A percentile compares a stretch with the other conserved stretches of the same genome.
Conservation (phyloP, 2,888 invertebrate genomes). For the Cistogaster globosa region DNA sequence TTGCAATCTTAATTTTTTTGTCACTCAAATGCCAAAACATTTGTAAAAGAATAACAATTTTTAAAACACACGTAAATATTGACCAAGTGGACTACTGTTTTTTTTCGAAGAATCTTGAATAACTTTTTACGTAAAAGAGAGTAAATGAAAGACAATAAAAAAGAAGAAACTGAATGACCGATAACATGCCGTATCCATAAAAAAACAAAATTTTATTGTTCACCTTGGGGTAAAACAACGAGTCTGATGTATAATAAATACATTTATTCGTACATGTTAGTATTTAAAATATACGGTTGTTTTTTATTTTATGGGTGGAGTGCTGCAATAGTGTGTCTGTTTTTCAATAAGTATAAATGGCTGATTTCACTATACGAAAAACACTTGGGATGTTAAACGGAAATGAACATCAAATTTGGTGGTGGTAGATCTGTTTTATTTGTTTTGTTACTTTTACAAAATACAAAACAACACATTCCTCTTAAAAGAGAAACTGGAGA, state of each 20-base stretch:
- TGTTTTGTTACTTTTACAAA: conserved; percentile 51
- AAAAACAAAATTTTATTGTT: conserved; percentile 12
- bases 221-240: too few relatives aligned
- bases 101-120: not conserved
- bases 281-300: too few relatives aligned
- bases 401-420: conserved; percentile 7
- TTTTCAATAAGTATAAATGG: not conserved
- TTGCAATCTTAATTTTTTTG: not conserved
- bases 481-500: conserved; percentile 79
- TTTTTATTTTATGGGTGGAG: not conserved
- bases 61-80: conserved; percentile 18
- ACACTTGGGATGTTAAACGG: conserved; percentile 2
- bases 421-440: conserved; percentile 32
- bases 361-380: not conserved
- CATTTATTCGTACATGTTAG: too few relatives aligned
- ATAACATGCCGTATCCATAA: conserved; percentile 15
- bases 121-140: too few relatives aligned
- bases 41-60: not conserved
- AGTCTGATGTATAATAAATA: too few relatives aligned
- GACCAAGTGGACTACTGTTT: conserved; percentile 17
- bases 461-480: conserved; percentile 73
- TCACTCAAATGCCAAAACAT: not conserved
- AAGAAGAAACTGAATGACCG: not conserved
- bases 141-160: not conserved
- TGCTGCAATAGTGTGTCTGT: not conserved